A percentile compares a stretch with the other conserved stretches of the same genome.
Conservation (phyloP, 2,888 invertebrate species). For the Watsonalla binaria region DNA sequence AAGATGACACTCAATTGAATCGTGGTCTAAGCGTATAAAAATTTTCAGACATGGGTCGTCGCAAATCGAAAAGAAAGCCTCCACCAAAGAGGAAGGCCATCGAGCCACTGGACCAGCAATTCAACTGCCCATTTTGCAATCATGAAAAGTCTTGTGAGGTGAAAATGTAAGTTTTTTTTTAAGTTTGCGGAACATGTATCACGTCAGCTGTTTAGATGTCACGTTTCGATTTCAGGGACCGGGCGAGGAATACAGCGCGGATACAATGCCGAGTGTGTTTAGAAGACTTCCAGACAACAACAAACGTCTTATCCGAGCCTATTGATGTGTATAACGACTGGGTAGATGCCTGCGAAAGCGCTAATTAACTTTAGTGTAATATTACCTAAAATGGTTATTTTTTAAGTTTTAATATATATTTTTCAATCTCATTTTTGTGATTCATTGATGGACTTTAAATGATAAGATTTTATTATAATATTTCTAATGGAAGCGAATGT, state of each 20-base stretch:
- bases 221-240: conserved; percentile 85
- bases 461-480: too few species aligned
- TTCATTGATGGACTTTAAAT: too few species aligned
- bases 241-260: conserved; percentile 94
- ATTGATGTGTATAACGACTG: conserved; percentile 99
- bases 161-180: conserved; percentile 88
- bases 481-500: too few species aligned
- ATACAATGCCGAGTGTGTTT: conserved; percentile 97
- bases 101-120: conserved; percentile 95
- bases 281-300: conserved; percentile 97
- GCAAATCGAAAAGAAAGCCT: conserved; percentile 98
- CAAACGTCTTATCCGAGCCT: conserved; percentile 97
- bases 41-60: conserved; percentile 88
- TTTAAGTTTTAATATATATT: conserved; percentile 14
- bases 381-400: conserved; percentile 11
- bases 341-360: conserved; percentile 99
- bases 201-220: background rate
- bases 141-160: conserved; percentile 99
- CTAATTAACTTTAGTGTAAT: conserved; percentile 73
- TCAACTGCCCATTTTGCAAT: conserved; percentile 99
- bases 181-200: background rate
- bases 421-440: background rate
- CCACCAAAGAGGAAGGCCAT: conserved; percentile 95
- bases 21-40: background rate
- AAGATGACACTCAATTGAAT: background rate